These are phyloP conservation scores for Lagopus leucura DNA, from an alignment of 2,113 vertebrate species.

Conservation along the genomic window DNA sequence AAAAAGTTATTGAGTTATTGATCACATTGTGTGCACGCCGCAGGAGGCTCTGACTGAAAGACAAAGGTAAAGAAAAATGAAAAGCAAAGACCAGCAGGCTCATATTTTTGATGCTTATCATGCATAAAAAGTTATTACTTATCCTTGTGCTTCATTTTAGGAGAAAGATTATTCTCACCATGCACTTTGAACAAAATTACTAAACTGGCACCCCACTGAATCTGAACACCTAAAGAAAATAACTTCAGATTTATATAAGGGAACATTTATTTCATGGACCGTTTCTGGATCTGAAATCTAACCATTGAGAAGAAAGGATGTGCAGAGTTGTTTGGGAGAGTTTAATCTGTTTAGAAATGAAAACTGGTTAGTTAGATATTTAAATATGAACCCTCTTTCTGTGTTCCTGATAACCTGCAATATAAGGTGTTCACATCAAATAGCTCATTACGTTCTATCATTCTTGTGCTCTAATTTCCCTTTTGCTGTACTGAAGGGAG, in stretches of 20 bases:
- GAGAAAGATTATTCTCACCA: constrained; percentile 87
- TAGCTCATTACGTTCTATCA: not conserved
- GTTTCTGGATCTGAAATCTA: constrained; percentile 52
- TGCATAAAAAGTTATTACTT: constrained; percentile 91
- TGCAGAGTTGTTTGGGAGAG: constrained; percentile 14
- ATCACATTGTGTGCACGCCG: constrained; percentile 83
- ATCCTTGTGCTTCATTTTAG: constrained; percentile 83
- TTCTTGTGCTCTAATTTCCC: not conserved
- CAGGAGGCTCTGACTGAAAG: constrained; percentile 84
- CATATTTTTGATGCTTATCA: constrained; percentile 87
- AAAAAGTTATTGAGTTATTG: constrained; percentile 96
- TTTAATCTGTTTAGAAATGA: constrained; percentile 32
- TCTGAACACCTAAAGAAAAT: constrained; percentile 69
- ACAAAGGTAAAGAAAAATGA: constrained; percentile 84
- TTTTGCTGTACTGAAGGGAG: not conserved
- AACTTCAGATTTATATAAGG: constrained; percentile 65
- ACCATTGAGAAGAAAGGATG: not conserved
- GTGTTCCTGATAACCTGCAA: not conserved
- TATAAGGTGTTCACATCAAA: not conserved
- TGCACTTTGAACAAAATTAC: constrained; percentile 85
- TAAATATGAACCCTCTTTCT: constrained; percentile 4
- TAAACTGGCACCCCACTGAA: constrained; percentile 81
- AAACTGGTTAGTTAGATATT: constrained; percentile 40
- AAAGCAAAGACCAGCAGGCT: constrained; percentile 86
- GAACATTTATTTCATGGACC: constrained; percentile 57